Percentiles rank a stretch among this genome's conserved stretches.
phyloP scores from a whole-genome alignment of 2,113 vertebrate species.

The Microtus montanus region DNA sequence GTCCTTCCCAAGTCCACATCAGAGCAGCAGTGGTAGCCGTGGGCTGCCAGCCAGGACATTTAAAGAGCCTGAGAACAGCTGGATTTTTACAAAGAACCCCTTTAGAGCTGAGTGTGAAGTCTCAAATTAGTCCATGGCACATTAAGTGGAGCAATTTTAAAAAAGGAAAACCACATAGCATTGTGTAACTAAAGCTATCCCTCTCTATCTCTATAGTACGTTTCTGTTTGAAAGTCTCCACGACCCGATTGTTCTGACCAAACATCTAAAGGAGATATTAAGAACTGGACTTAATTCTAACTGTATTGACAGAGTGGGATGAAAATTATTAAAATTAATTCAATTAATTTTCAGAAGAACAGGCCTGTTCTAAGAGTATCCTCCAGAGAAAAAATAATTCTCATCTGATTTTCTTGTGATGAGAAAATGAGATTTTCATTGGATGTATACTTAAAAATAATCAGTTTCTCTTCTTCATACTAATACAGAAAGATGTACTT shows the following conservation, averaged over 20 bases:
- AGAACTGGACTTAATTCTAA: constrained; percentile 45
- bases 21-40: not conserved
- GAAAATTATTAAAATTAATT: constrained; percentile 57
- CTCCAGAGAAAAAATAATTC: constrained; percentile 39
- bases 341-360: constrained; percentile 46
- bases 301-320: constrained; percentile 27
- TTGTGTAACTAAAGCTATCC: not conserved
- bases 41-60: constrained; percentile 23
- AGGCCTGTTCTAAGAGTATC: constrained; percentile 3
- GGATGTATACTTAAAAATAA: not conserved
- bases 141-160: constrained; percentile 25
- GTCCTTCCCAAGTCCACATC: not conserved
- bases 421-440: constrained; percentile 58
- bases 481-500: not conserved
- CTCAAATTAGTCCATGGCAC: constrained; percentile 44
- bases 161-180: constrained; percentile 17
- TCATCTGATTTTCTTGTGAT: not conserved
- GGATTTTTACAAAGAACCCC: constrained; percentile 46
- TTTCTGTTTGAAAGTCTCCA: not conserved
- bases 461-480: not conserved
- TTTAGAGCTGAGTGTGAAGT: constrained; percentile 3
- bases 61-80: constrained; percentile 51
- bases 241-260: not conserved
- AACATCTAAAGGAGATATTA: constrained; percentile 48
- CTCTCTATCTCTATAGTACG: not conserved